phyloP scores from a whole-genome alignment of 1,140 invertebrate species.

The Pararge aegeria region DNA sequence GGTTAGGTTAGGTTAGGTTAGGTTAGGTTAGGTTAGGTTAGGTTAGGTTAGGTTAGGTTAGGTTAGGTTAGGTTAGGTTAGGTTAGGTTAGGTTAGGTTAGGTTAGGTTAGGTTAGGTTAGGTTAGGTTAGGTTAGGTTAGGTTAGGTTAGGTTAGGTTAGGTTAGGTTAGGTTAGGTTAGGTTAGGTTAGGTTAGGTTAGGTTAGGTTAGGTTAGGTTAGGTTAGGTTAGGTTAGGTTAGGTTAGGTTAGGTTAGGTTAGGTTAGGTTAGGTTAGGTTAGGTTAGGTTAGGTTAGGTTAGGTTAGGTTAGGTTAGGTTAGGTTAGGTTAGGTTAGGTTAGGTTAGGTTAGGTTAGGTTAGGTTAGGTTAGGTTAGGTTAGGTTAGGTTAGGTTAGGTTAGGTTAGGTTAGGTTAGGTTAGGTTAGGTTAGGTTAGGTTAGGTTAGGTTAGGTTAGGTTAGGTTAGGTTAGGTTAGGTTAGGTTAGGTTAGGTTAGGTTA shows the following conservation, averaged over 20 bases:
- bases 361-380: constrained; percentile 14
- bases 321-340: constrained; percentile 15
- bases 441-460: constrained; percentile 14
- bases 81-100: constrained; percentile 16
- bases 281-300: constrained; percentile 18
- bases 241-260: constrained; percentile 16
- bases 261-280: constrained; percentile 18
- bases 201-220: constrained; percentile 14
- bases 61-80: constrained; percentile 18
- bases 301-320: constrained; percentile 18
- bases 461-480: constrained; percentile 14
- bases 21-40: no score
- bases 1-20: no score
- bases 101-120: constrained; percentile 18
- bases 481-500: constrained; percentile 14
- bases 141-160: constrained; percentile 15
- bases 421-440: constrained; percentile 14
- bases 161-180: constrained; percentile 14
- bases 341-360: constrained; percentile 14
- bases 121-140: constrained; percentile 18
- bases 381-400: constrained; percentile 15
- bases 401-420: constrained; percentile 14
- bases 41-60: no score
- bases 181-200: constrained; percentile 11
- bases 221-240: constrained; percentile 14